A percentile compares a stretch with the other conserved stretches of the same genome.
These are phyloP conservation scores for Halichoerus grypus DNA, from an alignment of 2,113 vertebrate species.

Conservation along the genomic window DNA sequence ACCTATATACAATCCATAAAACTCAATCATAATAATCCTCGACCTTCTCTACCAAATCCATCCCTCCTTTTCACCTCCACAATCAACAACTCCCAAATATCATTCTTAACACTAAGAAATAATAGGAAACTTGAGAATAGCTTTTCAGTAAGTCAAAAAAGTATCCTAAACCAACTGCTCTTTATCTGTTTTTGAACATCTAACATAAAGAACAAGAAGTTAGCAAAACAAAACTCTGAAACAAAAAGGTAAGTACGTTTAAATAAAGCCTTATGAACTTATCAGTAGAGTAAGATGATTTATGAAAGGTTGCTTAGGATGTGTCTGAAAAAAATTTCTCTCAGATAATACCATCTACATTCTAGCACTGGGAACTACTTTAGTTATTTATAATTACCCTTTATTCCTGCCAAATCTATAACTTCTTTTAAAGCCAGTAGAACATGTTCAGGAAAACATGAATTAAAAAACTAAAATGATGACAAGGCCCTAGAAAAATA, in stretches of 20 bases:
- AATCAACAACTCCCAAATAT: conserved; percentile 11
- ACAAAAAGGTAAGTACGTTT: neutral
- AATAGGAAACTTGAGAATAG: conserved; percentile 6
- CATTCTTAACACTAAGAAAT: neutral
- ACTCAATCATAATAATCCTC: neutral
- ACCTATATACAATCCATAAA: neutral
- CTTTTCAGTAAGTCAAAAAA: neutral
- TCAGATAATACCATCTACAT: neutral
- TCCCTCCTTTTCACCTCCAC: neutral
- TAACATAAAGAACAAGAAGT: neutral
- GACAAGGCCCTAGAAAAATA: conserved; percentile 35
- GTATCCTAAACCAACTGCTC: neutral
- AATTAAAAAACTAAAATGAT: conserved; percentile 37
- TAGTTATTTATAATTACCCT: conserved; percentile 14
- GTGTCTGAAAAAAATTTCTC: conserved; percentile 17
- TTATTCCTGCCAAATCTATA: neutral
- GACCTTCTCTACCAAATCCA: neutral
- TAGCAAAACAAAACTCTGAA: neutral
- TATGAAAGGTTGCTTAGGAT: neutral
- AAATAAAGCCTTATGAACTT: conserved; percentile 32
- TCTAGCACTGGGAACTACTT: neutral
- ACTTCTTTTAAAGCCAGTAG: conserved; percentile 23
- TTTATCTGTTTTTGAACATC: neutral
- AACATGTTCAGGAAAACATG: conserved; percentile 44
- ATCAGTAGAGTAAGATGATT: conserved; percentile 10